Evolutionary conservation across 2,797 vertebrate genomes (phyloP).

Genomic region (Carcharodon carcharias): DNA sequence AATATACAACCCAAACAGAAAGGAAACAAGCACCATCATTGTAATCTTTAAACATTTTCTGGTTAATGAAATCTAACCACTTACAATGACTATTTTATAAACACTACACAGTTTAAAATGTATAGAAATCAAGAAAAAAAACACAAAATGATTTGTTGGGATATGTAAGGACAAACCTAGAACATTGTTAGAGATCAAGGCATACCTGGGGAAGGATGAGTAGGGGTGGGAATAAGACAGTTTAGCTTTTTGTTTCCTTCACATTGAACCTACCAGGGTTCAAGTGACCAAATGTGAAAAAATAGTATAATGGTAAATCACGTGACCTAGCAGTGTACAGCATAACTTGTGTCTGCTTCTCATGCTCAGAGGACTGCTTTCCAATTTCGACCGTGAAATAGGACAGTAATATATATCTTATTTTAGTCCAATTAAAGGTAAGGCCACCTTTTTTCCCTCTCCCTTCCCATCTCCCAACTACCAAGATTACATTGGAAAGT

Average conservation of each 20-base stretch:
- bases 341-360: neutral
- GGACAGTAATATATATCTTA: neutral
- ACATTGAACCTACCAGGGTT: constrained; percentile 20
- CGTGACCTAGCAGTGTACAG: neutral
- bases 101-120: constrained; percentile 27
- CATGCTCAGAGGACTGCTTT: neutral
- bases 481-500: neutral
- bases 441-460: neutral
- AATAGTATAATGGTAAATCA: neutral
- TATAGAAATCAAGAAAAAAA: constrained; percentile 23
- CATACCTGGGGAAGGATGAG: neutral
- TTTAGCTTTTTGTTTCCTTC: constrained; percentile 16
- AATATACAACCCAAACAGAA: constrained; percentile 89
- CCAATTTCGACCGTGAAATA: neutral
- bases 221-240: neutral
- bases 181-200: neutral
- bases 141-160: constrained; percentile 14
- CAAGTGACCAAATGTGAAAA: neutral
- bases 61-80: constrained; percentile 30
- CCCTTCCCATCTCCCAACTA: neutral
- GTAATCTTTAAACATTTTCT: constrained; percentile 23
- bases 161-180: neutral
- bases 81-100: constrained; percentile 27
- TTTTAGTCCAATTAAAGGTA: neutral
- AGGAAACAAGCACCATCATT: constrained; percentile 75